These are phyloP conservation scores for Subacronicta megacephala DNA, from an alignment of 2,888 invertebrate genomes.

Conservation along the genomic window DNA sequence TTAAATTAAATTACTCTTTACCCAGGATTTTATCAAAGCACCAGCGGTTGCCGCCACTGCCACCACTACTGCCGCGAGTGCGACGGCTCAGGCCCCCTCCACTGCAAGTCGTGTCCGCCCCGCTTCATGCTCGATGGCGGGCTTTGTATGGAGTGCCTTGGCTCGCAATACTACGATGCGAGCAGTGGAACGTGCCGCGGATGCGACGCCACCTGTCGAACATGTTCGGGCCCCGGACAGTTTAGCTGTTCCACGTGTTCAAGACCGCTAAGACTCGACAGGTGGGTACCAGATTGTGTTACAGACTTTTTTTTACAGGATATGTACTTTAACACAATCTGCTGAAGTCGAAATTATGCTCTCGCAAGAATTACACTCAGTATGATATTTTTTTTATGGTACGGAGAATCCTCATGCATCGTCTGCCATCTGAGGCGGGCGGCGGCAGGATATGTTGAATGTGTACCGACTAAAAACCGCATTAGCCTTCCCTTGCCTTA, in stretches of 20 bases:
- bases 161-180: conserved; percentile 93
- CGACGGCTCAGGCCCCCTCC: conserved; percentile 93
- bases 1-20: background rate
- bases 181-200: conserved; percentile 91
- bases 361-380: too few relatives aligned
- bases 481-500: too few relatives aligned
- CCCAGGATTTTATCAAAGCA: conserved; percentile 93
- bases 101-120: conserved; percentile 93
- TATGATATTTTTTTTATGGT: too few relatives aligned
- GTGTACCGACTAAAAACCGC: too few relatives aligned
- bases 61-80: conserved; percentile 97
- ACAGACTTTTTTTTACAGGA: too few relatives aligned
- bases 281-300: conserved; percentile 60
- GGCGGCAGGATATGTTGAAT: too few relatives aligned
- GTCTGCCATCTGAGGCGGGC: too few relatives aligned
- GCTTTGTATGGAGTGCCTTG: conserved; percentile 93
- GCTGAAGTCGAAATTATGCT: too few relatives aligned
- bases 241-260: conserved; percentile 92
- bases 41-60: conserved; percentile 95
- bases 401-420: too few relatives aligned
- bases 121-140: conserved; percentile 93
- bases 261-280: conserved; percentile 91
- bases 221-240: conserved; percentile 92
- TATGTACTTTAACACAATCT: too few relatives aligned
- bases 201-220: conserved; percentile 90